phyloP scores from a whole-genome alignment of 2,888 invertebrate genomes.

The Cryptocheilus praepositus region DNA sequence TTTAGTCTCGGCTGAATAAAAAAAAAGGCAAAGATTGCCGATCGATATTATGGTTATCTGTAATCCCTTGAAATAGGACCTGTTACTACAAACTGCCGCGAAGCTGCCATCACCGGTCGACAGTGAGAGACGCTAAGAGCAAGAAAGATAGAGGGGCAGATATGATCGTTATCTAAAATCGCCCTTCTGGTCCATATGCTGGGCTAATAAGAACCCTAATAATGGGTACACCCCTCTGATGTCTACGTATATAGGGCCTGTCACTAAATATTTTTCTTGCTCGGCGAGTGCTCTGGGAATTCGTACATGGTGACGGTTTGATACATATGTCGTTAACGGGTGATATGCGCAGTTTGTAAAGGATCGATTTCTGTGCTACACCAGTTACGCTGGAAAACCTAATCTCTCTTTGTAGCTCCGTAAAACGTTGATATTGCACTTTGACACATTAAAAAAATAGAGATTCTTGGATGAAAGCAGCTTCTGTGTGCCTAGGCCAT shows the following conservation, averaged over 20 bases:
- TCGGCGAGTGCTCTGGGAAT: constrained; percentile 64
- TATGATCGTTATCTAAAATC: constrained; percentile 67
- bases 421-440: no score
- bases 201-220: constrained; percentile 72
- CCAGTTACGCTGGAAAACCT: no score
- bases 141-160: constrained; percentile 27
- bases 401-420: no score
- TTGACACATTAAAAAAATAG: no score
- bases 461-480: no score
- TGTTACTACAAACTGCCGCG: constrained; percentile 66
- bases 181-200: constrained; percentile 73
- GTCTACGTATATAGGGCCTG: constrained; percentile 57
- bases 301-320: constrained; percentile 39
- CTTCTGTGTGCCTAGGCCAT: no score
- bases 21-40: constrained; percentile 43
- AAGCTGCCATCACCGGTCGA: constrained; percentile 41
- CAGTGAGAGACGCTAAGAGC: constrained; percentile 9
- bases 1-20: constrained; percentile 40
- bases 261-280: constrained; percentile 73
- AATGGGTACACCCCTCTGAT: constrained; percentile 59
- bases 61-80: constrained; percentile 74
- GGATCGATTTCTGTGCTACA: neutral
- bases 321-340: constrained; percentile 22
- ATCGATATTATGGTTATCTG: constrained; percentile 51
- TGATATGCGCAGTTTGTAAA: neutral